Base-by-base conservation (phyloP, 2,888 invertebrate species). In the Campoletis raptor region DNA sequence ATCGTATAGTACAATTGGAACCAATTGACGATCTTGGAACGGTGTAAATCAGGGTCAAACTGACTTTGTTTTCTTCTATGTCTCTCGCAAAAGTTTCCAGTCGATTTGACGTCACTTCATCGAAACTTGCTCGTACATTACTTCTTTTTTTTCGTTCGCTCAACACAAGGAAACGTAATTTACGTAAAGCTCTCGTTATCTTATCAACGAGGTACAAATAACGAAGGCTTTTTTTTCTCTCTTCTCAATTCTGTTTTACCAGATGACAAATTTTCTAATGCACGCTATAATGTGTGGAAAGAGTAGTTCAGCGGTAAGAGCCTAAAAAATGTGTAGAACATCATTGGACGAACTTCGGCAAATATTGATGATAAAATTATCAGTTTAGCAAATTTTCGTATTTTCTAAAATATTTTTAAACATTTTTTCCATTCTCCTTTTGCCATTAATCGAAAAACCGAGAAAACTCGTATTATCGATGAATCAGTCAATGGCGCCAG, bases 21-120 rank as follows among this genome's bases (percentile, higher is more conserved):
- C 80, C 89, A 89, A 90, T 90, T 89, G 89, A 81, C 87, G 88
- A 89, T 88, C 89, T 90, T 91, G 89, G 81, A 87, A 87, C 77
- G 83, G 81, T 87, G 84, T 78, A 81, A 86, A 90, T 90, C 87
- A 89, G 88, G 89, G 90, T 89, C 90, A 91, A 91, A 88, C 88
- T 87, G 57, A 61, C 30, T 12, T 61, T 73, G n/a, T 66, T 37
- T 69, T 76, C 30, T 69, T 21, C 54, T 76, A 54, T 64, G 48
- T 70, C 76, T 83, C 79, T 83, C 42, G 74, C 81, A 54, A 52
- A 85, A 86, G 57, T 74, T 85, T 82, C 82, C 85, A 85, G 78
- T 80, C 80, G 66, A 80, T 80, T 82, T 76, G 82, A 83, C 85
- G 85, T 82, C 82, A 85, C 52, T 42, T 45, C 42, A 21, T 70